Base-by-base conservation (phyloP, 1,140 invertebrate genomes). In the Gonatopus flavifemur region DNA sequence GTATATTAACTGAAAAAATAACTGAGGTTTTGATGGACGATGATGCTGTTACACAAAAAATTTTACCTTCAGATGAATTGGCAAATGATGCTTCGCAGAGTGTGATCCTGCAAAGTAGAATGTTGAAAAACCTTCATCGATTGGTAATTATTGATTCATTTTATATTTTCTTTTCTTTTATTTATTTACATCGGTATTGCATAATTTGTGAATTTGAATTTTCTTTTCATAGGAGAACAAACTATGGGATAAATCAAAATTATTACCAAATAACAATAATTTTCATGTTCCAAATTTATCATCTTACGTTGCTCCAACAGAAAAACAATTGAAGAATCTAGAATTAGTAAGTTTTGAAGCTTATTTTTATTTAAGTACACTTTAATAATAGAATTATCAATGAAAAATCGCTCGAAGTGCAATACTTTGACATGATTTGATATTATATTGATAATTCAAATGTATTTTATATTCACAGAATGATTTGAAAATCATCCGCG, bases 1-100 rank as follows among this genome's bases (percentile, higher is more conserved):
- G 67, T 25, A 62, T 80, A n/a, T 59, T 81, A 47, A 70, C 77
- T 45, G 79, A 81, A 55, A 80, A 66, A 70, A 77, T 80, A 49
- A 72, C 72, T 37, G 69, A 74, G 32, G 57, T 78, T 51, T 53
- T 81, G 38, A 68, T 78, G 24, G 70, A 62, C 31, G 64, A 67
- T 42, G 68, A 72, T 46, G 53, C 53, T 16, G 39, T 69, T 37
- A 71, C 66, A 39, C 70, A 74, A 65, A 37, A 30, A 13, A 39
- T n/a, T n/a, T n/a, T n/a, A n/a, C n/a, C n/a, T n/a, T n/a, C n/a
- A n/a, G n/a, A n/a, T n/a, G n/a, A n/a, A n/a, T n/a, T n/a, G n/a
- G n/a, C n/a, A n/a, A n/a, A n/a, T n/a, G n/a, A n/a, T n/a, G n/a
- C n/a, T n/a, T n/a, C n/a, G n/a, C n/a, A n/a, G n/a, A n/a, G n/a